Conservation (phyloP, 1,140 invertebrate genomes). For the Danaus melanippus region DNA sequence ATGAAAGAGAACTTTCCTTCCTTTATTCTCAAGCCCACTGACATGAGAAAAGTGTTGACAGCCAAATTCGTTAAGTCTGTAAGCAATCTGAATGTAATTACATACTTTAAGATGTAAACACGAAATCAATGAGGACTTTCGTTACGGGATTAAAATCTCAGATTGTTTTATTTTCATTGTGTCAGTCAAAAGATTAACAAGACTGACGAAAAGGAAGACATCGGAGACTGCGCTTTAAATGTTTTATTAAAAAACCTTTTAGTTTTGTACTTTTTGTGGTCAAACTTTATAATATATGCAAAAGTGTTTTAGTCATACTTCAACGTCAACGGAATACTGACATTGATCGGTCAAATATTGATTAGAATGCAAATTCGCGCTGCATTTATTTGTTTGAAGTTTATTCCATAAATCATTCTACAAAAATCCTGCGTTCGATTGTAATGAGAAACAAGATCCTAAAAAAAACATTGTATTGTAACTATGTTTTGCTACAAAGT, state of each 20-base stretch:
- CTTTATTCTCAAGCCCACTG: too few species aligned
- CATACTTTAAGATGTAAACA: conserved; percentile 26
- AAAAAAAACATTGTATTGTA: too few species aligned
- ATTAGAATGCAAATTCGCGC: conserved; percentile 10
- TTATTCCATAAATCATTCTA: too few species aligned
- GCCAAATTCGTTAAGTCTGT: conserved; percentile 33
- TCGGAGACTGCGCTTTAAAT: not conserved
- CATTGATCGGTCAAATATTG: conserved; percentile 6
- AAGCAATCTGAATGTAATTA: conserved; percentile 52
- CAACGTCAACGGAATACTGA: conserved; percentile 9
- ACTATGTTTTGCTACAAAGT: too few species aligned
- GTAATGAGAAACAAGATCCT: too few species aligned
- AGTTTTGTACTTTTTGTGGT: too few species aligned
- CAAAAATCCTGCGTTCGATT: too few species aligned
- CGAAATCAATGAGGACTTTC: conserved; percentile 34
- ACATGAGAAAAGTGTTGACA: conserved; percentile 45
- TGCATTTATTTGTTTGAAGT: too few species aligned
- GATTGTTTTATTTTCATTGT: conserved; percentile 11
- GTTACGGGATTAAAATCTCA: conserved; percentile 32
- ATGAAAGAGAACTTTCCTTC: too few species aligned
- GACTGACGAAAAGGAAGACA: not conserved
- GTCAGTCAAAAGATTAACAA: conserved; percentile 8
- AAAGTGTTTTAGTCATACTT: conserved; percentile 3
- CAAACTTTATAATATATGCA: conserved; percentile 3
- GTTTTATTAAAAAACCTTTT: not conserved